A percentile compares a stretch with the other conserved stretches of the same genome.
phyloP scores from a whole-genome alignment of 2,888 invertebrate species.

The Xanthorhoe designata region DNA sequence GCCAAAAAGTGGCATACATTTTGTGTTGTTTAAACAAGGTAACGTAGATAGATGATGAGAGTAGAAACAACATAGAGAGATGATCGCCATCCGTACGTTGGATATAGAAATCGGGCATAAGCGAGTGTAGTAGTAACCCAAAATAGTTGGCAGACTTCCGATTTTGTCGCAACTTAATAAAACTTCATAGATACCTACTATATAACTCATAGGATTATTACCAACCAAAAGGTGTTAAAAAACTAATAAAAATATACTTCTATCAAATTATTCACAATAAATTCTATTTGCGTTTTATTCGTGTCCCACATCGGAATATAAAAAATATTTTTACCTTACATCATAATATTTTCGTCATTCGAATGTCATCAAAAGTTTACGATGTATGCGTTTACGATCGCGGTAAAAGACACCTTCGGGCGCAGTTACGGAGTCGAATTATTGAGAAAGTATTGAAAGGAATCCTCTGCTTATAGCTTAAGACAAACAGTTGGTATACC shows the following conservation, averaged over 20 bases:
- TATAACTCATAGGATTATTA: not conserved
- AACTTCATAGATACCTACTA: too few species aligned
- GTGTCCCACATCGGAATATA: conserved; percentile 38
- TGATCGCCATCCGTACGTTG: too few species aligned
- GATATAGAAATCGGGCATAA: too few species aligned
- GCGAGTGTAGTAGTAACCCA: too few species aligned
- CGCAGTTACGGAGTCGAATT: conserved; percentile 14
- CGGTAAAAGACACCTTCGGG: conserved; percentile 43
- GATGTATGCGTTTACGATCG: conserved; percentile 45
- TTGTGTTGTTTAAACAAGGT: too few species aligned
- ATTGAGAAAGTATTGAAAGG: conserved; percentile 15
- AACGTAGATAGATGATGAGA: too few species aligned
- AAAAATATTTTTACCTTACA: conserved; percentile 46
- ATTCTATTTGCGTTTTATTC: conserved; percentile 33
- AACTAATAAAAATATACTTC: not conserved
- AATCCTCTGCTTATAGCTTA: conserved; percentile 10
- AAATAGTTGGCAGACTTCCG: too few species aligned
- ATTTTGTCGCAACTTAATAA: too few species aligned
- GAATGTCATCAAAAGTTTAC: conserved; percentile 49
- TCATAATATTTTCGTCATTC: conserved; percentile 48
- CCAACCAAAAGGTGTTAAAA: not conserved
- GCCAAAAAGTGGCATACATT: too few species aligned
- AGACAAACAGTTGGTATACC: conserved; percentile 14
- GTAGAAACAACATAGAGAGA: too few species aligned
- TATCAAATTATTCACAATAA: conserved; percentile 23